phyloP scores from a whole-genome alignment of 1,140 invertebrate genomes.

The Tetragnatha versicolor region DNA sequence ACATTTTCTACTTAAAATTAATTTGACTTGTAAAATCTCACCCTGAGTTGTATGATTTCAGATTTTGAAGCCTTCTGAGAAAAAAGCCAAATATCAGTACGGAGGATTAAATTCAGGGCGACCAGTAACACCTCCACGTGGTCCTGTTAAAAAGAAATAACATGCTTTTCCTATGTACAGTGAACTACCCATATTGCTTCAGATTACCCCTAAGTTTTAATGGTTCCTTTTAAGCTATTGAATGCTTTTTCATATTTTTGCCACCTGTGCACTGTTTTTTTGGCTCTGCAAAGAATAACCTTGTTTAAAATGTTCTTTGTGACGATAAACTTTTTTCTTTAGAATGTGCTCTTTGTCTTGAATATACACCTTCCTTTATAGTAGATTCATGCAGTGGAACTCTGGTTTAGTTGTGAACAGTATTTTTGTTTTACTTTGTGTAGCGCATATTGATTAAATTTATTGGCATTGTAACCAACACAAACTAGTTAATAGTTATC shows the following conservation, averaged over 20 bases:
- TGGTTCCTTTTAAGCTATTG: conserved; percentile 22
- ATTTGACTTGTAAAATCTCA: too few species aligned
- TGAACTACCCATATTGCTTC: conserved; percentile 26
- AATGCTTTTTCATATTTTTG: conserved; percentile 32
- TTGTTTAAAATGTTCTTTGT: background rate
- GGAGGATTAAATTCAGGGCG: conserved; percentile 70
- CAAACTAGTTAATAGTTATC: background rate
- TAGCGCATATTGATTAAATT: too few species aligned
- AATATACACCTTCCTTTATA: background rate
- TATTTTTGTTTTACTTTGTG: too few species aligned
- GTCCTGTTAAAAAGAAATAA: conserved; percentile 61
- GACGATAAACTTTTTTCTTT: background rate
- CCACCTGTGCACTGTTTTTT: conserved; percentile 2
- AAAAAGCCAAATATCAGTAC: conserved; percentile 99
- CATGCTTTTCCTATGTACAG: conserved; percentile 36
- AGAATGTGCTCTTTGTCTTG: background rate
- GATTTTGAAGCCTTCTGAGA: conserved; percentile 98
- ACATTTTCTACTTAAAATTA: too few species aligned
- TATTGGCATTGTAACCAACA: background rate
- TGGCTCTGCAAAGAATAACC: conserved; percentile 6
- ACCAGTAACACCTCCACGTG: conserved; percentile 76
- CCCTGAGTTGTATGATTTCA: too few species aligned
- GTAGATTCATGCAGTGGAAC: background rate
- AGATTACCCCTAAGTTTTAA: conserved; percentile 24
- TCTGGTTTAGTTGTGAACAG: background rate